Evolutionary conservation across 2,797 vertebrate genomes (phyloP), one percentile per base, ranked within the genome.

Genomic region (Decapterus maruadsi): DNA sequence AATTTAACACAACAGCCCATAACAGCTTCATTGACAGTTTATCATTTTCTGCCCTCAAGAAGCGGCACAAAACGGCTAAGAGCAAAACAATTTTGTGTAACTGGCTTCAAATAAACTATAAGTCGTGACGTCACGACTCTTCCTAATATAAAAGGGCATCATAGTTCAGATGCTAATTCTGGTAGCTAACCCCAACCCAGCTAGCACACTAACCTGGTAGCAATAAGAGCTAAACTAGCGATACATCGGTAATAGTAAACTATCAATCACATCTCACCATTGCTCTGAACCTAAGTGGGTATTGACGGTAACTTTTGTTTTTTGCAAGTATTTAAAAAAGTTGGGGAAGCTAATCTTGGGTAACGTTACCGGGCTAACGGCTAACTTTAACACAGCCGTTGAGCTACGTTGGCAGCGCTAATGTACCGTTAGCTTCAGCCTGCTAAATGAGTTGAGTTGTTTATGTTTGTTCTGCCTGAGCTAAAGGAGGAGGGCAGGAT

Each of bases 121-220:
- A 5, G 4, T 8, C 12, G 0, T 26, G 26, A 40, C 6, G 4
- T 42, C 2, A 53, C n/a, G 8, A 4, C 1, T 5, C 38, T 4
- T 29, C 26, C 26, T 1, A 26, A 26, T 26, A 26, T 26, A 26
- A 4, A 36, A 55, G 0, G 2, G 9, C 13, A n/a, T 43, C 7
- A 11, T 17, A 16, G 4, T 17, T 29, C 0, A 51, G 8, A 0
- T 3, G 4, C 9, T 36, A 29, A 38, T 5, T 13, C 0, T 1
- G 4, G 26, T 26, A 26, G 26, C 26, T 26, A 26, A 26, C 59
- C 68, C 26, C 3, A 26, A 26, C 59, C 68, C 77, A 63, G 40
- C 22, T 63, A 75, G 72, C 80, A 68, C 64, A 81, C 70, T 79
- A 85, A 56, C 40, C 22, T 1, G 20, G 20, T 8, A 53, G 16